phyloP scores from a whole-genome alignment of 2,888 invertebrate genomes.

The Spialia ferax region DNA sequence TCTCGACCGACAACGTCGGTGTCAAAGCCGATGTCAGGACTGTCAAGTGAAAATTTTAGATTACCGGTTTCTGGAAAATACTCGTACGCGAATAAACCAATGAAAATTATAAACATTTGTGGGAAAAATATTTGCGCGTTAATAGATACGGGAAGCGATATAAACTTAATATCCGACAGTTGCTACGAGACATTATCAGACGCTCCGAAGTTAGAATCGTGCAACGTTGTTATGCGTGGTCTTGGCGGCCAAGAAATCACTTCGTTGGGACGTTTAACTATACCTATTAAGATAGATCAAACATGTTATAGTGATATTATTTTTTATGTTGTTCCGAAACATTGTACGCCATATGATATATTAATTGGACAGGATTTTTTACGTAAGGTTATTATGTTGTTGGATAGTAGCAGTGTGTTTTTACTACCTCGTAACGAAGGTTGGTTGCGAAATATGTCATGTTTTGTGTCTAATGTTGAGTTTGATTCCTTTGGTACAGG shows the following conservation, averaged over 20 bases:
- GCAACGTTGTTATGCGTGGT: too few species aligned
- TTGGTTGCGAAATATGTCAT: too few species aligned
- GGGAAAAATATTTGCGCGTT: neutral
- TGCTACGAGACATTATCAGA: neutral
- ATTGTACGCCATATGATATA: too few species aligned
- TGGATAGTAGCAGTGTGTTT: too few species aligned
- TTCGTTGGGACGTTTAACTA: too few species aligned
- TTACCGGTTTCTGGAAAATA: neutral
- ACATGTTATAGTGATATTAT: neutral
- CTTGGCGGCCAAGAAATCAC: too few species aligned
- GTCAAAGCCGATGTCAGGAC: neutral
- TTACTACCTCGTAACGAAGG: too few species aligned
- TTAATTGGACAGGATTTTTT: too few species aligned
- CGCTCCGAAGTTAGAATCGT: neutral
- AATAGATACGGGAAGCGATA: neutral
- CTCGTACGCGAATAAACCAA: neutral
- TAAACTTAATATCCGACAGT: neutral
- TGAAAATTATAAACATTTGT: neutral
- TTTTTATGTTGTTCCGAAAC: too few species aligned
- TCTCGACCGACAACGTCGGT: neutral
- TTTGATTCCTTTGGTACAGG: too few species aligned
- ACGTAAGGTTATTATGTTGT: too few species aligned
- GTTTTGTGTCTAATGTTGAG: too few species aligned
- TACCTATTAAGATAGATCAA: neutral
- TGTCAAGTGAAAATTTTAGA: neutral